Base-by-base conservation (phyloP, 2,797 vertebrate genomes). In the Hippoglossus hippoglossus region DNA sequence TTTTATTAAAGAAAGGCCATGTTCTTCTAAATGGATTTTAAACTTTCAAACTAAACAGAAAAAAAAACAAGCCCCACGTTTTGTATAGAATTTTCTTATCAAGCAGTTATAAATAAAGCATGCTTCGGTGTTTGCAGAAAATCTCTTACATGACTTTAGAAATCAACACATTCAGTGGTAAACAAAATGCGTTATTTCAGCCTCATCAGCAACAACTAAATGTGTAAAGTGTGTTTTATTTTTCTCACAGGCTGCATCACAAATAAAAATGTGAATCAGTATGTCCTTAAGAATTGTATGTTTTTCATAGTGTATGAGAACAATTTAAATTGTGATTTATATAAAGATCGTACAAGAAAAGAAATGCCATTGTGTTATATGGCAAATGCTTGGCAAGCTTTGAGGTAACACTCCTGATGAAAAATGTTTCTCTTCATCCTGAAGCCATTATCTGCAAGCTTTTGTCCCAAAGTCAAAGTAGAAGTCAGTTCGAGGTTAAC, bases 11-110 rank as follows among this genome's bases (percentile, higher is more conserved):
- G 51, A 69, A 67, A 82, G 39, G n/a, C 58, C 75, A 76, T 82
- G 68, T 86, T 83, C 62, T 55, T 63, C 53, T 67, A 77, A 84
- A 89, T 71, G 26, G 62, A 44, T 84, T 81, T 91, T 75, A 77
- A 80, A 86, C 71, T 83, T 90, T 81, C 64, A 79, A 79, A 79
- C 16, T 63, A 68, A 72, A 65, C 50, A 63, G 22, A 9, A 49
- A 46, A 65, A 47, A 52, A 18, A 72, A 53, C 49, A 57, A 65
- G 36, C 12, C 18, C 13, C 6, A 1, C 18, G 9, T 60, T 71
- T 47, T 61, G 34, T 55, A 18, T 24, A 22, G 51, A 41, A 54
- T 64, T 22, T 53, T 49, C 10, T 60, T 55, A 57, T 62, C 72
- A 64, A 58, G 62, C 41, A 52, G n/a, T 18, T 58, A 79, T 75